These are phyloP conservation scores for Zeuzera pyrina DNA, from an alignment of 2,888 invertebrate species.

Conservation along the genomic window DNA sequence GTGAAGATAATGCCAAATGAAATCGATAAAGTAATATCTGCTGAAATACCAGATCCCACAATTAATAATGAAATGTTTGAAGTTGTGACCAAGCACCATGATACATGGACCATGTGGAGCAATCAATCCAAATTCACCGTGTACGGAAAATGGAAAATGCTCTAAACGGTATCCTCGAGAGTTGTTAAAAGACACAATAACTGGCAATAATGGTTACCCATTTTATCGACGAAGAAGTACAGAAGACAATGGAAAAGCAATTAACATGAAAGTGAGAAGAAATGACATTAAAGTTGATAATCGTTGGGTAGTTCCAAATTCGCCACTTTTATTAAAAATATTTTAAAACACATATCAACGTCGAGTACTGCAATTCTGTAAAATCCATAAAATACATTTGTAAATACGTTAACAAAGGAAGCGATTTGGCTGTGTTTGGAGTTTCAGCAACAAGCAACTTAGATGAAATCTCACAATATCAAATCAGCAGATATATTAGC, in stretches of 20 bases:
- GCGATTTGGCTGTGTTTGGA: conserved; percentile 13
- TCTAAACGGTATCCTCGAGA: not conserved
- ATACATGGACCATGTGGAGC: conserved; percentile 16
- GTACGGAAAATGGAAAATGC: conserved; percentile 6
- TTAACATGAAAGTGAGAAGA: too few relatives aligned
- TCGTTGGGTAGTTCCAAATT: conserved; percentile 12
- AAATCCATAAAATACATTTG: conserved; percentile 15
- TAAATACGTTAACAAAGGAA: conserved; percentile 15
- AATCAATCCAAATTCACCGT: conserved; percentile 16
- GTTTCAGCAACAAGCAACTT: too few relatives aligned
- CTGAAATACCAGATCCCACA: conserved; percentile 26
- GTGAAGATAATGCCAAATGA: conserved; percentile 23
- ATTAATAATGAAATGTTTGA: conserved; percentile 16
- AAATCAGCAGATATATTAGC: conserved; percentile 18
- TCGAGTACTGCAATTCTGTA: conserved; percentile 11
- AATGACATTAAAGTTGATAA: too few relatives aligned
- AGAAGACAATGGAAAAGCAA: conserved; percentile 12
- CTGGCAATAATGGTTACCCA: conserved; percentile 14
- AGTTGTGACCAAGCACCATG: conserved; percentile 14
- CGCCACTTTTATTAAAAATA: conserved; percentile 7
- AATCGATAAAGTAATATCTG: conserved; percentile 30
- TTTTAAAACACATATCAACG: conserved; percentile 14
- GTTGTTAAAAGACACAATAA: not conserved
- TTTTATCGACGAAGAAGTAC: conserved; percentile 12
- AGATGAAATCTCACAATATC: conserved; percentile 14